phyloP scores from a whole-genome alignment of 2,888 invertebrate genomes.

The Carabus problematicus region DNA sequence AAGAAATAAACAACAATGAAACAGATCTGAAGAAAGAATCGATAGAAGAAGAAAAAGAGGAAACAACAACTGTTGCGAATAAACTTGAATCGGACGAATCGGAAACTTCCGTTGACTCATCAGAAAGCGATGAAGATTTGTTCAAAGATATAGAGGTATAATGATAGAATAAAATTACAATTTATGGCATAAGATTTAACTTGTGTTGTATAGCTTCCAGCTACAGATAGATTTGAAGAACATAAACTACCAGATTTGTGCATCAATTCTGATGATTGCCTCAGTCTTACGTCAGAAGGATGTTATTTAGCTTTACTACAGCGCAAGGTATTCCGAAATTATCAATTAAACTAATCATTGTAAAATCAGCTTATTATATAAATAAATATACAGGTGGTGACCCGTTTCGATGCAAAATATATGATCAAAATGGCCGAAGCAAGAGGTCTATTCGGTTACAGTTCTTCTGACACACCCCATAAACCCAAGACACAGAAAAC shows the following conservation, averaged over 20 bases:
- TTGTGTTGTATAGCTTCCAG: conserved; percentile 65
- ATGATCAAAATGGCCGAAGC: conserved; percentile 85
- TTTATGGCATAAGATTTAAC: conserved; percentile 24
- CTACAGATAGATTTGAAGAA: conserved; percentile 74
- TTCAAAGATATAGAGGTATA: conserved; percentile 48
- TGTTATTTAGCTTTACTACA: conserved; percentile 73
- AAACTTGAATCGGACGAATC: conserved; percentile 43
- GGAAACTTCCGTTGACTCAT: conserved; percentile 34
- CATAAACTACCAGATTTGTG: conserved; percentile 67
- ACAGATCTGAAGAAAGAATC: conserved; percentile 35
- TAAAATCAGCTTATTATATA: conserved; percentile 24
- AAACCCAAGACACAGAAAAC: conserved; percentile 58
- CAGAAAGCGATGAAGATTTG: conserved; percentile 47
- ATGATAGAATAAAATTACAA: conserved; percentile 1
- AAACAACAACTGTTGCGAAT: conserved; percentile 23
- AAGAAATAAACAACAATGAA: conserved; percentile 54
- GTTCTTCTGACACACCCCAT: conserved; percentile 50
- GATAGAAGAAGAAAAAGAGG: background rate
- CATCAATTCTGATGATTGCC: conserved; percentile 61
- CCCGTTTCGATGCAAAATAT: conserved; percentile 79
- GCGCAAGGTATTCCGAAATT: conserved; percentile 52
- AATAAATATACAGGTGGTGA: conserved; percentile 65
- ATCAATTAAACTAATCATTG: background rate
- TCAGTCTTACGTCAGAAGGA: conserved; percentile 63
- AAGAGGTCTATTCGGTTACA: conserved; percentile 75